These are phyloP conservation scores for Acromyrmex charruanus DNA, from an alignment of 1,140 invertebrate genomes.

Conservation along the genomic window DNA sequence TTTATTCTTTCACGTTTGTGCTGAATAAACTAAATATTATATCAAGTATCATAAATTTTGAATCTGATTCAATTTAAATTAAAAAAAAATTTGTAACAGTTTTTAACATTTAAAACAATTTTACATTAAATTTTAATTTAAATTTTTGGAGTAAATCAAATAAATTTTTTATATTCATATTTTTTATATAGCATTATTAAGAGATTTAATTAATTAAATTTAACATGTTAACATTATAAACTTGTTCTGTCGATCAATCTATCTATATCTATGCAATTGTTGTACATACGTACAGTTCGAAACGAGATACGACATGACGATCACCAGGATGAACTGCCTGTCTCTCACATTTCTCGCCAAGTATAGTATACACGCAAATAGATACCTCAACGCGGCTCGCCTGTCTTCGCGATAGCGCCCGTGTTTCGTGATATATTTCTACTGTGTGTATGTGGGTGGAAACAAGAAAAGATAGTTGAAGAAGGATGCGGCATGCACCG, in stretches of 20 bases:
- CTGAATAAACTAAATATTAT: slow-evolving; percentile 10
- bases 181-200: background rate
- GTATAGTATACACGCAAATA: background rate
- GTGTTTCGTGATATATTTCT: slow-evolving; percentile 32
- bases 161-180: background rate
- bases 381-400: slow-evolving; percentile 5
- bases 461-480: slow-evolving; percentile 21
- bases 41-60: background rate
- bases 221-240: background rate
- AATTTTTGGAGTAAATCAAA: background rate
- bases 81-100: background rate
- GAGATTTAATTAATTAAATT: background rate
- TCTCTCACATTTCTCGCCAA: background rate
- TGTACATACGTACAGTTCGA: background rate
- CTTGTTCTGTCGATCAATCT: background rate
- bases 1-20: background rate
- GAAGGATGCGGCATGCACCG: slow-evolving; percentile 24
- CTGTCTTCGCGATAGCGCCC: slow-evolving; percentile 19
- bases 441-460: background rate
- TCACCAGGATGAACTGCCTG: background rate
- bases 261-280: background rate
- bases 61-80: background rate
- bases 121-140: background rate
- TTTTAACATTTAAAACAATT: background rate
- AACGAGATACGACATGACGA: background rate